Evolutionary conservation across 2,888 invertebrate genomes (phyloP).

Genomic region (Heteromyza rotundicornis): DNA sequence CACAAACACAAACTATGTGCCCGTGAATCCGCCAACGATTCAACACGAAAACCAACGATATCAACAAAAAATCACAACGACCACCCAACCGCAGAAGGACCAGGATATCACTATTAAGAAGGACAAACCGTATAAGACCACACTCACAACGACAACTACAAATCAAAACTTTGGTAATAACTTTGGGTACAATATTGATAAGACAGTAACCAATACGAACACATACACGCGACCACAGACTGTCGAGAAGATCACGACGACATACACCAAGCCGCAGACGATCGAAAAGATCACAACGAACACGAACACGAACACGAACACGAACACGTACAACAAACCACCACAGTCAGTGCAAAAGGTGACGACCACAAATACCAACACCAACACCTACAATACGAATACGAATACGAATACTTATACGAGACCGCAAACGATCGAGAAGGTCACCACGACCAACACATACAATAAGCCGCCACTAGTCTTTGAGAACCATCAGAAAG

Average conservation of each 20-base stretch:
- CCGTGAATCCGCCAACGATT: slow-evolving; percentile 29
- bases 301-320: slow-evolving; percentile 18
- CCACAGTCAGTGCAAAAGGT: slow-evolving; percentile 17
- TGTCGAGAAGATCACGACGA: slow-evolving; percentile 14
- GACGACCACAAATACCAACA: slow-evolving; percentile 7
- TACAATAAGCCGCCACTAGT: neutral
- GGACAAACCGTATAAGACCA: slow-evolving; percentile 43
- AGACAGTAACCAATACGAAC: slow-evolving; percentile 25
- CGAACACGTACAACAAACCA: slow-evolving; percentile 13
- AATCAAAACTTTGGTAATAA: slow-evolving; percentile 46
- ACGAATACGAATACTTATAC: slow-evolving; percentile 7
- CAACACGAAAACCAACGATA: slow-evolving; percentile 10
- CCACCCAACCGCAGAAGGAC: slow-evolving; percentile 33
- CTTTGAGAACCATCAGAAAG: slow-evolving; percentile 15
- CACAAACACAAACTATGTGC: slow-evolving; percentile 6
- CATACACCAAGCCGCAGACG: slow-evolving; percentile 9
- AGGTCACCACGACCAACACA: neutral
- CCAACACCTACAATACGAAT: slow-evolving; percentile 6
- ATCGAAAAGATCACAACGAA: neutral
- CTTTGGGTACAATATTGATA: slow-evolving; percentile 47
- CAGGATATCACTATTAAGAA: slow-evolving; percentile 53
- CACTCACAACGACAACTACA: slow-evolving; percentile 41
- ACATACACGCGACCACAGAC: slow-evolving; percentile 11
- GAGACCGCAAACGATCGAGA: slow-evolving; percentile 10
- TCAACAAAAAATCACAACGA: slow-evolving; percentile 32